A percentile compares a stretch with the other conserved stretches of the same genome.
phyloP scores from a whole-genome alignment of 2,888 invertebrate genomes.

The Andrena hattorfiana region DNA sequence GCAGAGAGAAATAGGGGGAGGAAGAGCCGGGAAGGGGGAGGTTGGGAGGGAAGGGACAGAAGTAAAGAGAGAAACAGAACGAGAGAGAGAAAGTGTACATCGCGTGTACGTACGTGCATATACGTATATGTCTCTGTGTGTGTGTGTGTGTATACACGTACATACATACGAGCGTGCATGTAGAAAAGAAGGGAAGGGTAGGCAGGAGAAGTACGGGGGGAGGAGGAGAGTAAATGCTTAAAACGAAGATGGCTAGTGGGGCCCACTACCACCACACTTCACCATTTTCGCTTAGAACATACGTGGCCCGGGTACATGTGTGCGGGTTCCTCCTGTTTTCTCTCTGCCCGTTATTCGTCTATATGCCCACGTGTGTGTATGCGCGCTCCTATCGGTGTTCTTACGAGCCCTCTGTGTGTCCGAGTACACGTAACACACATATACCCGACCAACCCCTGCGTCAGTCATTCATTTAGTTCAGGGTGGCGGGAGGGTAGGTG shows the following conservation, averaged over 20 bases:
- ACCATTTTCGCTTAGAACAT: slow-evolving; percentile 85
- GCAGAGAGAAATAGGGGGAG: slow-evolving; percentile 37
- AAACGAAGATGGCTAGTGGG: slow-evolving; percentile 86
- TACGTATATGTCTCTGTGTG: too few species aligned
- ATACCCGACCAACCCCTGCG: slow-evolving; percentile 80
- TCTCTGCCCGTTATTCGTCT: slow-evolving; percentile 55
- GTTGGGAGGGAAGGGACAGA: slow-evolving; percentile 21
- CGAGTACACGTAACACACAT: slow-evolving; percentile 76
- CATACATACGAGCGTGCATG: slow-evolving; percentile 33
- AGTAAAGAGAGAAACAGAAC: slow-evolving; percentile 52
- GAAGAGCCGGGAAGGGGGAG: slow-evolving; percentile 32
- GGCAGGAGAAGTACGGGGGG: slow-evolving; percentile 63
- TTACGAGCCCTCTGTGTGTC: slow-evolving; percentile 50
- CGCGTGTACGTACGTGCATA: slow-evolving; percentile 17
- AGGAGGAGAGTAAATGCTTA: slow-evolving; percentile 85
- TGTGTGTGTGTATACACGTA: slow-evolving; percentile 8
- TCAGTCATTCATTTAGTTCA: slow-evolving; percentile 85
- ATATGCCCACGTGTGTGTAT: slow-evolving; percentile 44
- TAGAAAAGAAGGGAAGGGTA: slow-evolving; percentile 60
- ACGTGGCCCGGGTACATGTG: slow-evolving; percentile 24
- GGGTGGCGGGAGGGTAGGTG: slow-evolving; percentile 88
- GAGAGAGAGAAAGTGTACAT: slow-evolving; percentile 65
- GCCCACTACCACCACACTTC: slow-evolving; percentile 71
- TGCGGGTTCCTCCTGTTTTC: slow-evolving; percentile 44
- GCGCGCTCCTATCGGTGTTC: slow-evolving; percentile 55